Evolutionary conservation across 2,888 invertebrate genomes (phyloP).

Genomic region (Asteroscopus sphinx): DNA sequence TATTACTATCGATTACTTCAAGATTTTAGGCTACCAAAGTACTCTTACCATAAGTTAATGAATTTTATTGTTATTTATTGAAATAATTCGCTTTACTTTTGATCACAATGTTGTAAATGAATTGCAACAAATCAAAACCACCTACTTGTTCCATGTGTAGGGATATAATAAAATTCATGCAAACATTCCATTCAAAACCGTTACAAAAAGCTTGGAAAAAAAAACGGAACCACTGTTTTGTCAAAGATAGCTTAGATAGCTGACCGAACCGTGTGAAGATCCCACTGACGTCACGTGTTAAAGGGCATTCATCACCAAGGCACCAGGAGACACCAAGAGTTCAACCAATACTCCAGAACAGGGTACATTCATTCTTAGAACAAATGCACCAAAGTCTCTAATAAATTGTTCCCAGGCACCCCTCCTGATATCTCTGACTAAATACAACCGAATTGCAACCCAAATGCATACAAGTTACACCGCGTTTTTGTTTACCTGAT

Average conservation of each 20-base stretch:
- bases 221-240: slow-evolving; percentile 12
- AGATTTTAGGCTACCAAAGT: too few species aligned
- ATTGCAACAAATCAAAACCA: too few species aligned
- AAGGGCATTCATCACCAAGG: slow-evolving; percentile 80
- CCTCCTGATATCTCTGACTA: not conserved
- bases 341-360: slow-evolving; percentile 23
- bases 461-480: slow-evolving; percentile 14
- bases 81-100: too few species aligned
- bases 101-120: too few species aligned
- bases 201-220: slow-evolving; percentile 11
- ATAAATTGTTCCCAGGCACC: slow-evolving; percentile 13
- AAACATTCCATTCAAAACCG: slow-evolving; percentile 4
- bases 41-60: too few species aligned
- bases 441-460: slow-evolving; percentile 27
- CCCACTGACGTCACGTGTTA: slow-evolving; percentile 82
- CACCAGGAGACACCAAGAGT: slow-evolving; percentile 64
- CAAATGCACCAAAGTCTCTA: slow-evolving; percentile 16
- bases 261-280: slow-evolving; percentile 50
- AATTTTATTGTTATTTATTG: too few species aligned
- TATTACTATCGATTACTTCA: too few species aligned
- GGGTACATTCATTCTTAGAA: slow-evolving; percentile 22
- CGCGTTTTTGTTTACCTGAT: slow-evolving; percentile 15
- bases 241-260: slow-evolving; percentile 14
- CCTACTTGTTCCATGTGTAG: too few species aligned
- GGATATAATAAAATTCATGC: too few species aligned